Base-by-base conservation (phyloP, 2,888 invertebrate genomes). In the Trachelus iudaicus region DNA sequence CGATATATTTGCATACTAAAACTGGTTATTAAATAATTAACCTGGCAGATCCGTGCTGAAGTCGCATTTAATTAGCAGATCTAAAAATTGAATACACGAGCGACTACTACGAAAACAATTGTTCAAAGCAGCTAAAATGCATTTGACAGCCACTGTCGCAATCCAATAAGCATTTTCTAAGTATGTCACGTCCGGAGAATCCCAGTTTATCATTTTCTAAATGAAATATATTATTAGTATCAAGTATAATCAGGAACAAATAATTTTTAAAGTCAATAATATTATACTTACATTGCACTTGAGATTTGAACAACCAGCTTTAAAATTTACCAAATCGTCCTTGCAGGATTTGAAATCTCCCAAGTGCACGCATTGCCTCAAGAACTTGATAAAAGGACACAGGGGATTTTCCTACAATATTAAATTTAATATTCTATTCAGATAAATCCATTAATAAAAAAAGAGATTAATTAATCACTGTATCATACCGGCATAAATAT, bases 401-500 rank as follows among this genome's bases (percentile, higher is more conserved):
- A 96, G 90, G 0, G 95, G 94, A 89, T 94, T 95, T 34, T 95
- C 94, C 96, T 96, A 86, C 73, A 92, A 93, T 86, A 78, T 12
- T 73, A 73, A 31, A 35, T 75, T 15, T 73, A 30, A 74, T 30
- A 77, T 71, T 56, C 56, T 40, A 40, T 15, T 40, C 0, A 56
- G 2, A 56, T n/a, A 40, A 40, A 33, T 15, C 73, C 30, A 35
- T 73, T 73, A 73, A n/a, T 35, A 33, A 13, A 69, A 75, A 76
- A 34, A 77, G 69, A 69, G 31, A 56, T 69, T 11, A 34, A 68
- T 23, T 33, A 73, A 9, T 73, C 23, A 11, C 9, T 12, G 12
- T 69, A 56, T 81, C 86, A 83, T 91, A 95, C 95, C 83, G 95
- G 94, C 90, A 95, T 94, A 90, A 96, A 96, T 84, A 96, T 94